Conservation (phyloP, 2,113 vertebrate species). For the Cygnus buccinator region DNA sequence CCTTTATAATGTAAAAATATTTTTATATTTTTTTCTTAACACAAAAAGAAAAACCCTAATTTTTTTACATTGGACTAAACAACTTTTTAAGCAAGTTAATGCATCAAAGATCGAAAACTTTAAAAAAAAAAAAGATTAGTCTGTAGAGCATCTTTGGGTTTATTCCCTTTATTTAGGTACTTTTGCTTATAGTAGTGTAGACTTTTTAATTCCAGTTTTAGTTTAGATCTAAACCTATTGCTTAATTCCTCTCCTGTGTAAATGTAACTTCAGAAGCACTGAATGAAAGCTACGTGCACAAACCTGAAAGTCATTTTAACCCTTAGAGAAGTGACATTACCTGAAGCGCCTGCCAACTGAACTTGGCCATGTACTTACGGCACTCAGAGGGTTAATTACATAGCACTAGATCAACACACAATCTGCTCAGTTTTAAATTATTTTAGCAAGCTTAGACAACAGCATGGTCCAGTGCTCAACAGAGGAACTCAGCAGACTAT, state of each 20-base stretch:
- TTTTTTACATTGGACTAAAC: constrained; percentile 71
- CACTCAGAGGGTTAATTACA: not conserved
- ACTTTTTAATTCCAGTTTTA: constrained; percentile 23
- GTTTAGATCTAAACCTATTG: not conserved
- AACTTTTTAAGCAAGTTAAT: constrained; percentile 69
- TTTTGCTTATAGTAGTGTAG: not conserved
- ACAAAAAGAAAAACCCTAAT: constrained; percentile 48
- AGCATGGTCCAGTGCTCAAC: not conserved
- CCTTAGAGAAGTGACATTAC: not conserved
- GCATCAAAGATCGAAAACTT: constrained; percentile 39
- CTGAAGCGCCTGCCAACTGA: not conserved
- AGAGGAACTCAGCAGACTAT: not conserved
- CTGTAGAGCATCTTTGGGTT: constrained; percentile 12
- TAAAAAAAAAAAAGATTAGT: not conserved
- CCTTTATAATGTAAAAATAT: constrained; percentile 77
- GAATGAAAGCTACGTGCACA: not conserved
- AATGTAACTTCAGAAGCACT: constrained; percentile 25
- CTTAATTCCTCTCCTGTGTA: constrained; percentile 7
- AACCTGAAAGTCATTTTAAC: not conserved
- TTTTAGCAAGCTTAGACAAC: not conserved
- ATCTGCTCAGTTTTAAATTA: not conserved
- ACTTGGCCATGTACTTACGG: rapidly evolving
- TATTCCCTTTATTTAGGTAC: not conserved
- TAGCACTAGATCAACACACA: not conserved
- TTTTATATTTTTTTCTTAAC: constrained; percentile 74